Evolutionary conservation across 1,140 invertebrate genomes (phyloP).

Genomic region (Papilio dardanus): DNA sequence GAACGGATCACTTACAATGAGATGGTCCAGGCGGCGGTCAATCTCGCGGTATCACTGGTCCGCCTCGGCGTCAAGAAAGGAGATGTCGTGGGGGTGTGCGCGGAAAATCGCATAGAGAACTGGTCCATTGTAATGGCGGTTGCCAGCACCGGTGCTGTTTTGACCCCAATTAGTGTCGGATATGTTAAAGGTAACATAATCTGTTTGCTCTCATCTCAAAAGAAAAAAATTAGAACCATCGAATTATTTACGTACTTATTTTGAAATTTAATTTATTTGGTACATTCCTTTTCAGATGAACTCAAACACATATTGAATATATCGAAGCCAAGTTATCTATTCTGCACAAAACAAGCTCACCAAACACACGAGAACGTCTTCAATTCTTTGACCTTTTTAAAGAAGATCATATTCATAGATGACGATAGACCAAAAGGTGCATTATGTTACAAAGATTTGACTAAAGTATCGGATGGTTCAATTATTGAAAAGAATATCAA

Average conservation of each 20-base stretch:
- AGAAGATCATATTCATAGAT: slow-evolving; percentile 56
- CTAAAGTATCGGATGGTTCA: slow-evolving; percentile 26
- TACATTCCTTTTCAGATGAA: slow-evolving; percentile 67
- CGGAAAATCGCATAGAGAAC: slow-evolving; percentile 4
- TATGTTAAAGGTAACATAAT: slow-evolving; percentile 28
- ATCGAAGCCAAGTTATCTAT: slow-evolving; percentile 79
- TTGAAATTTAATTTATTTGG: neutral
- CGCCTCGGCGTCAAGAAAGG: slow-evolving; percentile 16
- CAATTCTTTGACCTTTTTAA: slow-evolving; percentile 43
- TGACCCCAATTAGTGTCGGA: neutral
- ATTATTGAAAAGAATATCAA: slow-evolving; percentile 45
- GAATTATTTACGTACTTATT: no score
- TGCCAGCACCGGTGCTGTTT: neutral
- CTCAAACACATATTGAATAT: slow-evolving; percentile 78
- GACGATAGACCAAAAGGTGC: slow-evolving; percentile 43
- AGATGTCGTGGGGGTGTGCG: neutral
- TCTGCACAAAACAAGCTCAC: slow-evolving; percentile 62
- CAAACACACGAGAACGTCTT: slow-evolving; percentile 50
- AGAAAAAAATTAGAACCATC: no score
- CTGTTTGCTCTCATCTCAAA: no score
- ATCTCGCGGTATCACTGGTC: slow-evolving; percentile 12
- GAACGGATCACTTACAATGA: slow-evolving; percentile 1
- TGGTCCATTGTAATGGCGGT: neutral
- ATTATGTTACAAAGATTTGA: slow-evolving; percentile 52
- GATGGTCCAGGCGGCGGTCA: neutral